A percentile compares a stretch with the other conserved stretches of the same genome.
phyloP scores from a whole-genome alignment of 2,797 vertebrate species.

The Etheostoma nigrum region DNA sequence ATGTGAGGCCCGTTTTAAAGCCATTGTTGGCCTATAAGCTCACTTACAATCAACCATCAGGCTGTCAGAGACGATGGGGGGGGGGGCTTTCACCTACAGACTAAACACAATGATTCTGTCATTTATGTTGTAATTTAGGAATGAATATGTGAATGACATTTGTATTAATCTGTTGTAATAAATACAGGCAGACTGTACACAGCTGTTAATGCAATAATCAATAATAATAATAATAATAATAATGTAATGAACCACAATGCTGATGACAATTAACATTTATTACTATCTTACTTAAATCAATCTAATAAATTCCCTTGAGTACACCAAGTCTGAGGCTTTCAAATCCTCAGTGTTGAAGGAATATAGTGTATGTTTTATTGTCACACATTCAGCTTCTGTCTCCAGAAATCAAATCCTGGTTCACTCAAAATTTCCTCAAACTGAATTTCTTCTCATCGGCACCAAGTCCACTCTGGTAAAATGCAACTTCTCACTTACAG shows the following conservation, averaged over 20 bases:
- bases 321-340: not conserved
- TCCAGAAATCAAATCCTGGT: too few species aligned
- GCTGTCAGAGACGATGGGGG: constrained; percentile 55
- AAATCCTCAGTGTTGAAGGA: not conserved
- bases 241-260: constrained; percentile 22
- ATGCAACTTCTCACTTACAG: too few species aligned
- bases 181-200: not conserved
- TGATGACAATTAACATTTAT: constrained; percentile 28
- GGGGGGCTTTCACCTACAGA: constrained; percentile 19
- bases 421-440: too few species aligned
- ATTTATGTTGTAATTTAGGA: not conserved
- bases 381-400: too few species aligned
- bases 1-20: constrained; percentile 14
- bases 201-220: constrained; percentile 18
- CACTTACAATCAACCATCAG: constrained; percentile 26
- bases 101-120: not conserved
- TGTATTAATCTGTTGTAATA: not conserved
- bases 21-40: constrained; percentile 37
- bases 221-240: not conserved
- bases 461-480: too few species aligned
- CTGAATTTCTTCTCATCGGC: too few species aligned
- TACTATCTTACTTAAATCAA: constrained; percentile 31
- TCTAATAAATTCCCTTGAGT: constrained; percentile 16
- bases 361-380: not conserved
- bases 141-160: not conserved